These are phyloP conservation scores for Atlantisia rogersi DNA, from an alignment of 2,113 vertebrate genomes.

Conservation along the genomic window DNA sequence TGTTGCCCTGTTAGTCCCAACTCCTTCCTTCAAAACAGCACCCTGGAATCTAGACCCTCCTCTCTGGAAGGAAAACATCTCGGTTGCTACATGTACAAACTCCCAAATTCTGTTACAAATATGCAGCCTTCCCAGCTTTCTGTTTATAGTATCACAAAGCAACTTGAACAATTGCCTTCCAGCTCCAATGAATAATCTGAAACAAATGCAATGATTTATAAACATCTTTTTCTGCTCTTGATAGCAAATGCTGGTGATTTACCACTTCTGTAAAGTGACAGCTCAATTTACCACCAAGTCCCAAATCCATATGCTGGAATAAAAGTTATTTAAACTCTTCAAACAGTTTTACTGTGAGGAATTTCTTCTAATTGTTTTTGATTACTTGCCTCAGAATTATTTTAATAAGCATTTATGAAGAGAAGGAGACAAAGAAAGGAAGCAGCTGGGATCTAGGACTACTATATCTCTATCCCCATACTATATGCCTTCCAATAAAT, in stretches of 20 bases:
- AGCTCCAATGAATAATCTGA: constrained; percentile 61
- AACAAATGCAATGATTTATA: constrained; percentile 48
- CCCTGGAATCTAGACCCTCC: neutral
- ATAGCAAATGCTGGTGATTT: constrained; percentile 25
- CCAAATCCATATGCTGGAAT: neutral
- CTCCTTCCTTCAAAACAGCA: neutral
- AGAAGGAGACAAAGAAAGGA: neutral
- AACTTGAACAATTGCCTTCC: constrained; percentile 26
- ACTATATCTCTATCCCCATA: neutral
- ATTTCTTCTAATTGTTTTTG: neutral
- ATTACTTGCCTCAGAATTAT: neutral
- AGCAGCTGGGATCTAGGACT: neutral
- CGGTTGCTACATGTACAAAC: neutral
- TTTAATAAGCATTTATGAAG: neutral
- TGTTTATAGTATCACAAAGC: constrained; percentile 52
- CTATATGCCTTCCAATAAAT: neutral
- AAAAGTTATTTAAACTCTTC: neutral
- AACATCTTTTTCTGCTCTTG: constrained; percentile 43
- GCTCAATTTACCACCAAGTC: neutral
- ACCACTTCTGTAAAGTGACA: neutral
- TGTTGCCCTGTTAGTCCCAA: neutral
- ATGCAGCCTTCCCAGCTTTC: neutral
- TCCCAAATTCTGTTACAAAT: neutral
- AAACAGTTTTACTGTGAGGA: neutral
- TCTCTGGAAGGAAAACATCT: neutral